phyloP scores from a whole-genome alignment of 2,797 vertebrate genomes.

The Danio jaintianensis region DNA sequence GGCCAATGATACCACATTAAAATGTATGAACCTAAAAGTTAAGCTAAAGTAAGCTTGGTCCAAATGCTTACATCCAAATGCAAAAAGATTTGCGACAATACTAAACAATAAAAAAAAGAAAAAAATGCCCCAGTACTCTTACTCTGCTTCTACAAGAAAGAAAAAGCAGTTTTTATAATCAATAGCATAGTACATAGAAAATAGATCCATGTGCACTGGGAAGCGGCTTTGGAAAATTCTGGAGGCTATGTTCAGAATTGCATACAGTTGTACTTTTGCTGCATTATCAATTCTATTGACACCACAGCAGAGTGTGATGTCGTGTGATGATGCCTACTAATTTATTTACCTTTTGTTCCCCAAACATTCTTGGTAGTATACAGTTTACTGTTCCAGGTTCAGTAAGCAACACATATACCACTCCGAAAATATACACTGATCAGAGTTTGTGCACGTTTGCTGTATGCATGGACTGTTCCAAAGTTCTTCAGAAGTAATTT shows the following conservation, averaged over 20 bases:
- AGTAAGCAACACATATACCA: background rate
- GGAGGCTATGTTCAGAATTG: background rate
- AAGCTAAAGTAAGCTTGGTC: background rate
- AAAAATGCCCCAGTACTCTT: background rate
- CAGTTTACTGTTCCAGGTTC: background rate
- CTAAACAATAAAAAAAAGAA: background rate
- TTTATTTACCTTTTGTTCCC: background rate
- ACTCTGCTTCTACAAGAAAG: background rate
- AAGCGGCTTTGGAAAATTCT: background rate
- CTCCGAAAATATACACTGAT: background rate
- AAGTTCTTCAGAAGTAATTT: too few species aligned
- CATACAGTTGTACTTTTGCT: background rate
- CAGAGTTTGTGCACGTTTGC: background rate
- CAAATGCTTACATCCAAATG: slow-evolving; percentile 3
- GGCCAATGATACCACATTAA: background rate
- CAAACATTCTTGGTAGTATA: too few species aligned
- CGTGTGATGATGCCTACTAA: background rate
- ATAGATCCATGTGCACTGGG: background rate
- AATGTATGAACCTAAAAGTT: slow-evolving; percentile 6
- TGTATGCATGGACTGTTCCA: background rate
- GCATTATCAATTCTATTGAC: background rate
- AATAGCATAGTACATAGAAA: background rate
- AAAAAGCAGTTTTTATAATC: background rate
- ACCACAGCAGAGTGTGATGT: background rate
- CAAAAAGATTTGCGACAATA: background rate